phyloP scores from a whole-genome alignment of 2,797 vertebrate species.

The Pteropus rufus region DNA sequence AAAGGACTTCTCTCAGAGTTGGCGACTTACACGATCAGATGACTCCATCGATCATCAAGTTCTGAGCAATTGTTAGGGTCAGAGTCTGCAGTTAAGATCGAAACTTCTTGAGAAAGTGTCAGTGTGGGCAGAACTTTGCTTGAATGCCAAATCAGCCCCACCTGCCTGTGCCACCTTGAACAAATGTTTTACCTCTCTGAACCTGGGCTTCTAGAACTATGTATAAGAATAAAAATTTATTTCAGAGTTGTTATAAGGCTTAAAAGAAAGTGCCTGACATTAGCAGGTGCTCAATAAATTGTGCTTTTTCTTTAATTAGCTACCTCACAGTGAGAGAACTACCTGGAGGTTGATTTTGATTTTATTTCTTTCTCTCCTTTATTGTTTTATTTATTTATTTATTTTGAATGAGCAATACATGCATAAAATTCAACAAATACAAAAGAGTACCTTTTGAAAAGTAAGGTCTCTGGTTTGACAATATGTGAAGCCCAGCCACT shows the following conservation, averaged over 20 bases:
- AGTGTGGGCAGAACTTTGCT: not conserved
- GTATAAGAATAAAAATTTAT: not conserved
- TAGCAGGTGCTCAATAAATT: not conserved
- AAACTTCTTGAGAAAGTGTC: not conserved
- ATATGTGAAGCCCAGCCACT: not conserved
- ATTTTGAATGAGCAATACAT: not conserved
- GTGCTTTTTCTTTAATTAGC: not conserved
- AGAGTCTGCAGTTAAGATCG: fast-evolving
- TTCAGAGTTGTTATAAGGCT: not conserved
- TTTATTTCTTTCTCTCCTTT: not conserved
- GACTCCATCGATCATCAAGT: fast-evolving
- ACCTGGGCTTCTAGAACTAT: not conserved
- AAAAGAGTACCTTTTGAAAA: fast-evolving
- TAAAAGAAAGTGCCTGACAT: not conserved
- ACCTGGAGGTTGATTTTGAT: not conserved
- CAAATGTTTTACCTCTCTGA: not conserved
- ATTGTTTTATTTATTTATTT: not conserved
- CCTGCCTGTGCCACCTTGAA: not conserved
- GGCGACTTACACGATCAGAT: fast-evolving
- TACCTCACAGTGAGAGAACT: not conserved
- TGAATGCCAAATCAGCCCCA: too few species aligned
- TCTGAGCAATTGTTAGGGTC: fast-evolving
- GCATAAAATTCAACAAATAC: not conserved
- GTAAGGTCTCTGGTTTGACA: not conserved
- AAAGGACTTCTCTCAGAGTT: not conserved